Evolutionary conservation across 2,888 invertebrate species (phyloP).

Genomic region (Luperina testacea): DNA sequence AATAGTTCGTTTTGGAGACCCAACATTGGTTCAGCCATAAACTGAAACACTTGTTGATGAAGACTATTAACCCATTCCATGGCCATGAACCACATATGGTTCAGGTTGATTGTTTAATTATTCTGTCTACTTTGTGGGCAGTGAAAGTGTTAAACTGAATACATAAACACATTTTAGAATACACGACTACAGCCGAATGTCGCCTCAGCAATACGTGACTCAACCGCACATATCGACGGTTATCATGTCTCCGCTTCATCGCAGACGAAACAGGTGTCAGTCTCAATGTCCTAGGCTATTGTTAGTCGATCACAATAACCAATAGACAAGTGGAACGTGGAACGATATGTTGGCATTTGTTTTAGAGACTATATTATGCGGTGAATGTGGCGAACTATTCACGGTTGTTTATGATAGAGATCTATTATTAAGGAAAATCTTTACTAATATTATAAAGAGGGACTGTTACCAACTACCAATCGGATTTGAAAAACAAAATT

Average conservation of each 20-base stretch:
- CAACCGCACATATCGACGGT: not conserved
- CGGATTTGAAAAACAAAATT: no score
- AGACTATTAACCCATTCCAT: not conserved
- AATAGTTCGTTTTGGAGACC: not conserved
- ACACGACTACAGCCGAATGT: not conserved
- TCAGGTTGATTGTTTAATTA: no score
- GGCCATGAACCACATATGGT: no score
- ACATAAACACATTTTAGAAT: slow-evolving; percentile 2
- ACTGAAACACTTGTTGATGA: not conserved
- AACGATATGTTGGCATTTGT: slow-evolving; percentile 23
- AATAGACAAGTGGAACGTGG: slow-evolving; percentile 20
- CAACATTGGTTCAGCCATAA: not conserved
- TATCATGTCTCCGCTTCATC: slow-evolving; percentile 15
- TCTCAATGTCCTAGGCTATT: slow-evolving; percentile 33
- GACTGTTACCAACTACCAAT: no score
- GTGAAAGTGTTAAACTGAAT: not conserved
- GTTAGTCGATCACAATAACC: slow-evolving; percentile 39
- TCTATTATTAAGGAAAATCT: no score
- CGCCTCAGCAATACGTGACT: slow-evolving; percentile 7
- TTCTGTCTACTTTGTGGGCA: no score
- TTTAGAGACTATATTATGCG: not conserved
- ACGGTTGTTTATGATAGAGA: not conserved
- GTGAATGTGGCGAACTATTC: not conserved
- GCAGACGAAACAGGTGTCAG: slow-evolving; percentile 33
- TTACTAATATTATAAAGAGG: no score